Base-by-base conservation (phyloP, 2,113 vertebrate genomes). In the Plestiodon gilberti region DNA sequence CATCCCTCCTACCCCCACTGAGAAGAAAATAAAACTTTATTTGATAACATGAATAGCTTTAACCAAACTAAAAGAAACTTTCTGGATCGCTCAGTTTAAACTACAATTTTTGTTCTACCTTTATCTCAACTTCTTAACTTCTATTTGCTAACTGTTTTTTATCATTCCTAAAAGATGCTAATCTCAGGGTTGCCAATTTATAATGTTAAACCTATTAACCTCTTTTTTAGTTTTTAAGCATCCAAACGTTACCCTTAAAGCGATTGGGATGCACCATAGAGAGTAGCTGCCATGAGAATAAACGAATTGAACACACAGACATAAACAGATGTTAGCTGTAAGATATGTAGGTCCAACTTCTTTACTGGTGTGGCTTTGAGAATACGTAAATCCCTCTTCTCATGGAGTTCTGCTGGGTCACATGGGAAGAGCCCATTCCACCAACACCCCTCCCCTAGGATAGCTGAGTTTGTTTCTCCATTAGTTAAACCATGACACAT, bases 281-380 rank as follows among this genome's bases (percentile, higher is more conserved):
- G 64, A 78, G 67, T 25, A 62, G 67, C 57, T 73, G 38, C 77
- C 57, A 86, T 52, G 57, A 86, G 77, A 80, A 73, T 64, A 86
- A 28, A 86, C 62, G 35, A 71, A 71, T 6, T 74, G 77, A 71
- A 71, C 67, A 11, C 33, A 61, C 4, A 61, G 65, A 25, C 20
- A 71, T 73, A 61, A 80, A 79, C 65, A 71, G 43, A 11, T 55
- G n/a, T 73, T 64, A 48, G n/a, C 35, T 33, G 11, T 71, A 30
- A 73, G 14, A 71, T 9, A 64, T 25, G 30, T 33, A 33, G 52
- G 28, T 52, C 40, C 77, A 74, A 25, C 38, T 70, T 61, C 64
- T 78, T 64, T 10, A 86, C 59, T 17, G 18, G 9, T 74, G 70
- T 40, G 38, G 69, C 35, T 48, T 9, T 52, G 78, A 48, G 65